Percentiles rank a stretch among this genome's conserved stretches.
phyloP scores from a whole-genome alignment of 2,888 invertebrate species.

The Agriotes lineatus region DNA sequence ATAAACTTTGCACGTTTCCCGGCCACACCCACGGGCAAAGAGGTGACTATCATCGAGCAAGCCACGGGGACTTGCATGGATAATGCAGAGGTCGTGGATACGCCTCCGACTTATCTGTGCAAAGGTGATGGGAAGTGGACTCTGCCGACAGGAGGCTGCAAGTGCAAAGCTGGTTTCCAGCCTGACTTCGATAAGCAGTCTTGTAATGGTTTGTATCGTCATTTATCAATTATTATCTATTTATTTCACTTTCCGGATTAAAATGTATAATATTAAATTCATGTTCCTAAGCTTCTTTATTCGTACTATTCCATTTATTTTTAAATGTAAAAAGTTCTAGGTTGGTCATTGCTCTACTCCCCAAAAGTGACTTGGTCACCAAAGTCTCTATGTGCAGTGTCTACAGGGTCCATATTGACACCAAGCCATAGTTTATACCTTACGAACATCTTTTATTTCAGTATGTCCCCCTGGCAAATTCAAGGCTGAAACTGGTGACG shows the following conservation, averaged over 20 bases:
- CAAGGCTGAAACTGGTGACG: slow-evolving; percentile 90
- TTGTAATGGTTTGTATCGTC: slow-evolving; percentile 88
- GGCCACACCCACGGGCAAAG: slow-evolving; percentile 92
- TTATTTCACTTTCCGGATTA: too few species aligned
- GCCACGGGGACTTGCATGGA: slow-evolving; percentile 92
- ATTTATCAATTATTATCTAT: too few species aligned
- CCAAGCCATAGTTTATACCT: too few species aligned
- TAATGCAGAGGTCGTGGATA: slow-evolving; percentile 80
- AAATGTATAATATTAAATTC: too few species aligned
- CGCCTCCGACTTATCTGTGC: slow-evolving; percentile 71
- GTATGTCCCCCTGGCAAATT: slow-evolving; percentile 88
- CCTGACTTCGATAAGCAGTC: slow-evolving; percentile 87
- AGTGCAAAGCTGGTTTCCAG: slow-evolving; percentile 93
- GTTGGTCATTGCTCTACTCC: too few species aligned
- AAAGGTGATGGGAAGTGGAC: slow-evolving; percentile 98
- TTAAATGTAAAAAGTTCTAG: too few species aligned
- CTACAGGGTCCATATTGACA: too few species aligned
- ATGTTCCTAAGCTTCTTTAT: too few species aligned
- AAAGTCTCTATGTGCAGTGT: too few species aligned
- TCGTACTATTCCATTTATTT: too few species aligned
- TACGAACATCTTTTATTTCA: too few species aligned
- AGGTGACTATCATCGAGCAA: slow-evolving; percentile 91
- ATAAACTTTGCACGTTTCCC: slow-evolving; percentile 94
- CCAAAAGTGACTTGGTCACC: too few species aligned
- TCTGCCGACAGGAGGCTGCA: slow-evolving; percentile 90